Percentiles rank a stretch among this genome's conserved stretches.
Conservation (phyloP, 1,140 invertebrate genomes). For the Leptestheria dahalacensis region DNA sequence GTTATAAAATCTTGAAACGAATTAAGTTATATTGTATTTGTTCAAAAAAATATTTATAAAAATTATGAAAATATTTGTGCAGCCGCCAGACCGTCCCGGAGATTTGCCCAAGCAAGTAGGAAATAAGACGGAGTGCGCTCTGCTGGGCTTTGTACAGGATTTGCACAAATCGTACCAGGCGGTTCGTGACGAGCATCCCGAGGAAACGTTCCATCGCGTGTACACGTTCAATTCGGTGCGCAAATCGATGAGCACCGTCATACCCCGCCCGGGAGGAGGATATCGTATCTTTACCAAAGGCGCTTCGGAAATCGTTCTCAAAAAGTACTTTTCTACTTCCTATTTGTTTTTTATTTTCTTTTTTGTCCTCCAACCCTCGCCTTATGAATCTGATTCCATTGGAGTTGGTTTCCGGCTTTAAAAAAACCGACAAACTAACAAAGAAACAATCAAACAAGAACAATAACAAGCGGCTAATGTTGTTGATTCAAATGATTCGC, state of each 20-base stretch:
- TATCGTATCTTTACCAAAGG: conserved; percentile 94
- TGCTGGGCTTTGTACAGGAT: conserved; percentile 85
- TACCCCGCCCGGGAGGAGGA: conserved; percentile 66
- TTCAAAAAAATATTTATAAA: background rate
- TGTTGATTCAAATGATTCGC: no score
- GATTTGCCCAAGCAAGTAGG: conserved; percentile 87
- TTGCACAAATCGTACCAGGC: conserved; percentile 85
- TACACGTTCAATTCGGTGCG: conserved; percentile 98
- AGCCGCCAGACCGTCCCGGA: conserved; percentile 61
- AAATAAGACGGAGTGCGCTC: conserved; percentile 97
- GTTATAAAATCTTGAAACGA: no score
- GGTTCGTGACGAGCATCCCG: conserved; percentile 74
- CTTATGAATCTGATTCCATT: no score
- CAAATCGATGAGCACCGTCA: conserved; percentile 97
- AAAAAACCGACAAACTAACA: no score
- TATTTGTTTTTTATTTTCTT: no score
- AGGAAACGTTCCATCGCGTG: conserved; percentile 86
- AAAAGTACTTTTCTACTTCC: conserved; percentile 48
- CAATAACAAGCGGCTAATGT: no score
- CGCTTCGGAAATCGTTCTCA: conserved; percentile 96
- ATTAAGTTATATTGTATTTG: background rate
- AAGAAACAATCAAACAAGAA: no score
- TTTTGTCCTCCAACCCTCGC: no score
- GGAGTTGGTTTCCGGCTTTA: no score
- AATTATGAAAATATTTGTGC: conserved; percentile 16